Conservation (phyloP, 2,797 vertebrate species). For the Enteromius fasciolatus region DNA sequence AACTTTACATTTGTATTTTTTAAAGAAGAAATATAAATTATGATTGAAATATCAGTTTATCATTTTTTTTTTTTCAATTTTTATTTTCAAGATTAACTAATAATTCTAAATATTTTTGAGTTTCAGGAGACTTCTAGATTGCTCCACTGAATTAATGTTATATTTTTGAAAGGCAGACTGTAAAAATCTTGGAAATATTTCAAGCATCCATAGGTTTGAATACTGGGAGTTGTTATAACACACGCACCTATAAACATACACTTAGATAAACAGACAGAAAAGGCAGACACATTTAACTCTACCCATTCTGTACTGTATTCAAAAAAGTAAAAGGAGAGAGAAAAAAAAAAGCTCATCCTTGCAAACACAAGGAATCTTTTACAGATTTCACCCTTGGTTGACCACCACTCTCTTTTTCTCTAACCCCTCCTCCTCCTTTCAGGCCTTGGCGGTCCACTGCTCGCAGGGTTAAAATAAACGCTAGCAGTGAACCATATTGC, state of each 20-base stretch:
- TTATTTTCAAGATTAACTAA: background rate
- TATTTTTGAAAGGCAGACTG: background rate
- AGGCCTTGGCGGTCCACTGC: slow-evolving; percentile 60
- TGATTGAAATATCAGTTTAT: background rate
- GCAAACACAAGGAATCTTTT: slow-evolving; percentile 57
- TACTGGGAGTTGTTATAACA: background rate
- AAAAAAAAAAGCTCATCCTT: slow-evolving; percentile 33
- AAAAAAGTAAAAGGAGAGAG: background rate
- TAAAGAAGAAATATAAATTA: background rate
- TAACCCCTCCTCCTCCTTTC: slow-evolving; percentile 47
- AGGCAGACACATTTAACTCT: slow-evolving; percentile 2
- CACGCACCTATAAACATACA: slow-evolving; percentile 2
- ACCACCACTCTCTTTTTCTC: slow-evolving; percentile 47
- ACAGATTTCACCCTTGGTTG: slow-evolving; percentile 59
- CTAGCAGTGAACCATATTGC: slow-evolving; percentile 64
- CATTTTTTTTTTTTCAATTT: background rate
- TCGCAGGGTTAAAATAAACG: slow-evolving; percentile 81
- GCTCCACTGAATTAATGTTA: no score
- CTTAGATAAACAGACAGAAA: background rate
- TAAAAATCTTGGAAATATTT: background rate
- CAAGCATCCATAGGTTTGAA: background rate
- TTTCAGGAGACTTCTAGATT: background rate
- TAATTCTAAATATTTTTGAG: background rate
- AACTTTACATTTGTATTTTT: background rate
- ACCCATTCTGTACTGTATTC: slow-evolving; percentile 11